Evolutionary conservation across 2,797 vertebrate genomes (phyloP).

Genomic region (Sebastes vulpes): DNA sequence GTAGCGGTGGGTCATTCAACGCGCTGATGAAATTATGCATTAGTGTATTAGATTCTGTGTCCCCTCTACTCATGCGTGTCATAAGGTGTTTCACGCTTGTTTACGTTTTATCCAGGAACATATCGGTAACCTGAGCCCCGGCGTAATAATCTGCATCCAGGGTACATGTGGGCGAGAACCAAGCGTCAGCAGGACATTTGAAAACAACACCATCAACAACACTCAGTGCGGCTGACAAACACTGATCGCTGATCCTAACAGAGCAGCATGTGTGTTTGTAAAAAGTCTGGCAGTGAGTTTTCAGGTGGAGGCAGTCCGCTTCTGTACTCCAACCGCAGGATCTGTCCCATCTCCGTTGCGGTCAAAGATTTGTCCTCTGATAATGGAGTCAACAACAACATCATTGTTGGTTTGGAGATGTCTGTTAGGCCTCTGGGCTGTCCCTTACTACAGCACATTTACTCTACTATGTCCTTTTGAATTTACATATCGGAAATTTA

Average conservation of each 20-base stretch:
- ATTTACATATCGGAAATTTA: neutral
- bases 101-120: constrained; percentile 83
- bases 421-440: neutral
- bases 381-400: constrained; percentile 21
- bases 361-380: constrained; percentile 41
- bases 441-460: neutral
- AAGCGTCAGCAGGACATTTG: constrained; percentile 74
- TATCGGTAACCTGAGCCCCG: constrained; percentile 84
- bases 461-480: neutral
- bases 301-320: constrained; percentile 47
- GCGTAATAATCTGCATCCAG: constrained; percentile 76
- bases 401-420: constrained; percentile 13
- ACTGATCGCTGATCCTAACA: constrained; percentile 54
- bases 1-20: constrained; percentile 54
- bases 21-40: constrained; percentile 79
- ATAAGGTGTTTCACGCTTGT: constrained; percentile 76
- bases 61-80: constrained; percentile 64
- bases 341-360: constrained; percentile 13
- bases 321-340: constrained; percentile 21
- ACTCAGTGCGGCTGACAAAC: constrained; percentile 60
- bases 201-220: constrained; percentile 86
- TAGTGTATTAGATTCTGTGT: constrained; percentile 69
- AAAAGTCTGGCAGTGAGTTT: constrained; percentile 45
- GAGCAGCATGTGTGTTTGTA: constrained; percentile 53
- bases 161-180: constrained; percentile 66